Base-by-base conservation (phyloP, 2,113 vertebrate genomes). In the Grallaria varia region DNA sequence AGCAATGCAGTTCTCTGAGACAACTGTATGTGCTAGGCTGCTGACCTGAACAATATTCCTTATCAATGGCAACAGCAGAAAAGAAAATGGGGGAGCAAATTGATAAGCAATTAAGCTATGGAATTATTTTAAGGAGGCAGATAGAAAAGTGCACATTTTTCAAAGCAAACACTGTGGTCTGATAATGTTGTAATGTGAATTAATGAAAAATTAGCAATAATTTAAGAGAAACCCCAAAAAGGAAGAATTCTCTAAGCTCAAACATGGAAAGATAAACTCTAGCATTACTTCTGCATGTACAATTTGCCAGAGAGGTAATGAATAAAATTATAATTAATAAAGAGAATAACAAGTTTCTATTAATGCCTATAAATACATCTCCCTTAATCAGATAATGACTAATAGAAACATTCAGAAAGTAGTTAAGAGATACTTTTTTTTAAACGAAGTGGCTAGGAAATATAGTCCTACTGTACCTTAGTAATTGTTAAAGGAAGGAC, bases 401-500 rank as follows among this genome's bases (percentile, higher is more conserved):
- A 95, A 93, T 67, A 96, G 76, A 97, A 97, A 95, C 90, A 97
- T 96, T 90, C 95, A 94, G 92, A 96, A 97, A 91, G 76, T 50
- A 96, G 91, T 91, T 94, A 83, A 97, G 79, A 95, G 83, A 96
- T 84, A 27, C 1, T 8, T 92, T 31, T 96, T 96, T 27, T 50
- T 50, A 50, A 52, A 52, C 50, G 81, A 96, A 89, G 69, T 79
- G 85, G 73, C 89, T 95, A 97, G 96, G 95, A 98, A 97, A 97
- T 96, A 96, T 95, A 97, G 97, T 96, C 95, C 85, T 88, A 60
- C 94, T 66, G 66, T 95, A 67, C 84, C 94, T 97, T 96, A 93
- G 97, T 97, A 97, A 97, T 97, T 98, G 97, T 98, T 98, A 98
- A 98, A 98, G 94, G 95, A 98, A 97, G 84, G 94, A 92, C 96